These are phyloP conservation scores for Axis porcinus DNA, from an alignment of 2,113 vertebrate species.

Conservation along the genomic window DNA sequence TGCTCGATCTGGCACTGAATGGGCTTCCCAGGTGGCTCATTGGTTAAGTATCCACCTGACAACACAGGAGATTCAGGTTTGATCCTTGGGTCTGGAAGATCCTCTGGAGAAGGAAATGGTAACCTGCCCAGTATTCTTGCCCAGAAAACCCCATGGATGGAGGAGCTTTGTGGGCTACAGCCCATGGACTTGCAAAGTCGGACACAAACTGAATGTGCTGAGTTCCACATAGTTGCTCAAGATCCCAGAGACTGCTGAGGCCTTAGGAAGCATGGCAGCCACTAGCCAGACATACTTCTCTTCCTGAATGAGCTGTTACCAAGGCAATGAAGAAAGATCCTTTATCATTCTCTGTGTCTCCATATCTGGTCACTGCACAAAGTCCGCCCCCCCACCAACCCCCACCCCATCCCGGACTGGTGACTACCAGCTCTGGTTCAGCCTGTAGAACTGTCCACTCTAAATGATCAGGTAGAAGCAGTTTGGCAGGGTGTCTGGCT, in stretches of 20 bases:
- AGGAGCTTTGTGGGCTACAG: neutral
- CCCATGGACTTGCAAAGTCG: neutral
- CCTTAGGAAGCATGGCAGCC: neutral
- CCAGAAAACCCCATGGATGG: neutral
- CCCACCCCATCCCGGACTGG: neutral
- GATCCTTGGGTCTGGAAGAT: neutral
- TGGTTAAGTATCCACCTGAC: neutral
- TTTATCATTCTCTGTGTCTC: neutral
- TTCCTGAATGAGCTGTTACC: neutral
- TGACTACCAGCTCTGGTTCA: neutral
- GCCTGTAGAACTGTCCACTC: neutral
- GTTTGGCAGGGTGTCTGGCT: neutral
- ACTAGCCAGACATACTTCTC: neutral
- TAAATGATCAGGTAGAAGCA: neutral
- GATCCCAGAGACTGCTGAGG: neutral
- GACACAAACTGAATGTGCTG: neutral
- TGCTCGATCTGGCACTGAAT: neutral
- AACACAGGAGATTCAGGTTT: neutral
- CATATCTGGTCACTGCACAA: neutral
- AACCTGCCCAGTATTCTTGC: neutral
- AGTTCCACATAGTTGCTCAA: neutral
- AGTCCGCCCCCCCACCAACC: neutral
- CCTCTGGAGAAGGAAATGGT: neutral
- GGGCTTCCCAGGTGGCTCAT: neutral
- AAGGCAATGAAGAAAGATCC: neutral